phyloP scores from a whole-genome alignment of 2,888 invertebrate genomes.

The Drosophila engyochracea region DNA sequence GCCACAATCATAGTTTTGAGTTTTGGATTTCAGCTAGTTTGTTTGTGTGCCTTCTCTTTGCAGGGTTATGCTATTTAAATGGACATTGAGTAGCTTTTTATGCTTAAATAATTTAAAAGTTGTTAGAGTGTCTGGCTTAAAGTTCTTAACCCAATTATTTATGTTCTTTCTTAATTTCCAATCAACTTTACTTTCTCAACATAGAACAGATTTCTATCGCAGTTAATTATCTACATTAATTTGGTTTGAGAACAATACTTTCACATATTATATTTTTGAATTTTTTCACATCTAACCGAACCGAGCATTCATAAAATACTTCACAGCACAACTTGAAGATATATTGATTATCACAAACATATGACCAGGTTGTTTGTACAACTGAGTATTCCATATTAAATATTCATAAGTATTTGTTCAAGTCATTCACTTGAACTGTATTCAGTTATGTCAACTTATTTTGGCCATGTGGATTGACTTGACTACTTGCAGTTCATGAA shows the following conservation, averaged over 20 bases:
- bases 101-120: not conserved
- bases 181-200: not conserved
- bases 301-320: not conserved
- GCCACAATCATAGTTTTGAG: constrained; percentile 16
- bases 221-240: not conserved
- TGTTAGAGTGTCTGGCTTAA: not conserved
- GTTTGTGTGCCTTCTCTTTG: not conserved
- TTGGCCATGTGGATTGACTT: not conserved
- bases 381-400: not conserved
- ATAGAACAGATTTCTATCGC: not conserved
- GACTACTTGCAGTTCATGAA: constrained; percentile 12
- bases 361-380: not conserved
- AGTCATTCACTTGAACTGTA: constrained; percentile 16
- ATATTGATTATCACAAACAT: constrained; percentile 5
- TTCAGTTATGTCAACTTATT: constrained; percentile 13
- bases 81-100: not conserved
- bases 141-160: not conserved
- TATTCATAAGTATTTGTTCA: constrained; percentile 1
- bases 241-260: not conserved
- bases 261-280: not conserved
- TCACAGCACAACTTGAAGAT: not conserved
- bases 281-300: not conserved
- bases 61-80: not conserved
- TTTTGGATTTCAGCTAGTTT: constrained; percentile 5
- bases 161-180: not conserved